Evolutionary conservation across 1,140 invertebrate species (phyloP), one percentile per base, ranked within the genome.

Genomic region (Drosophila asahinai): DNA sequence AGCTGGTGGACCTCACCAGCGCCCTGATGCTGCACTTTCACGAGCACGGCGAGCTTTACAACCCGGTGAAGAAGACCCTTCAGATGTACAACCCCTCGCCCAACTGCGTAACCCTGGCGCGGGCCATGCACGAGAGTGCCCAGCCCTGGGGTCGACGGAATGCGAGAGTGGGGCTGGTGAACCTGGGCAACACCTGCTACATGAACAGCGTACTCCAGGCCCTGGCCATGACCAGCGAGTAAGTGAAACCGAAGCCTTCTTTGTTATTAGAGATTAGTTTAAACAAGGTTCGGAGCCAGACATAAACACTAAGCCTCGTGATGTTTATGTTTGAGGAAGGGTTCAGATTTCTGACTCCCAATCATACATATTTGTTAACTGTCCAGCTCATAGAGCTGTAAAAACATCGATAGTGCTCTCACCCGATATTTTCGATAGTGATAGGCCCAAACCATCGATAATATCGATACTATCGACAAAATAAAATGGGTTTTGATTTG

Each of bases 181-280:
- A 98, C 94, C 93, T 98, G 17, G 97, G 97, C 14, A 98, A 97
- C 78, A 97, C 97, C 0, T 98, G 97, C 91, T 98, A 97, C 73
- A 96, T 97, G 96, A 97, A 97, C 83, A 97, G 97, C 84, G 95
- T 97, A 11, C 93, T 97, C 33, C 97, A 98, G 91, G 96, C 97
- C 0, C 93, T 98, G 19, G 95, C 96, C 59, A 96, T 97, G 94
- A 97, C 97, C 42, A 96, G 95, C 92, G 94, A 95, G 94, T 97
- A 95, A 94, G 96, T 95, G 12, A 5, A 49, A 22, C 12, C 14
- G 12, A 11, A 36, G 9, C 1, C 30, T 11, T 2, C 11, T 36
- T 36, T 36, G 33, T 36, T 9, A 11, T 9, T 3, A 36, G 33
- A 36, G 3, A 42, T n/a, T 0, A 17, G 42, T n/a, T 47, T 47